These are phyloP conservation scores for Campoplex capitator DNA, from an alignment of 2,888 invertebrate genomes.

Conservation along the genomic window DNA sequence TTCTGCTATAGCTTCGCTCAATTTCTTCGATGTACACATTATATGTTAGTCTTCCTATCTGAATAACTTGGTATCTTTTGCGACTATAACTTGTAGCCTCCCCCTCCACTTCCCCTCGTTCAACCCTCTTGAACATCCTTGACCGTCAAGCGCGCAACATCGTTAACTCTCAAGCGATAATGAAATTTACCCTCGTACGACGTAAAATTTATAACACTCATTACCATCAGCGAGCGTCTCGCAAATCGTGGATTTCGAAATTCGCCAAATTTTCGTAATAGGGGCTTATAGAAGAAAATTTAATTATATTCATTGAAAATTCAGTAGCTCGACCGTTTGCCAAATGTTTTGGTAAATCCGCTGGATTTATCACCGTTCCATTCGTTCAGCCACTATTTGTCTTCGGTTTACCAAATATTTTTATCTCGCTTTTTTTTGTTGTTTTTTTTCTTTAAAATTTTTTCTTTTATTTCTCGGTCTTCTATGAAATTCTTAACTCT, in stretches of 20 bases:
- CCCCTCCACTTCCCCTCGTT: neutral
- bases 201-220: conserved; percentile 28
- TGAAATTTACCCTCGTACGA: conserved; percentile 27
- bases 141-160: conserved; percentile 20
- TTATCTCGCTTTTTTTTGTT: conserved; percentile 27
- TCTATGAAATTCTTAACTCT: conserved; percentile 41
- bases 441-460: neutral
- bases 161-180: conserved; percentile 35
- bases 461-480: conserved; percentile 8
- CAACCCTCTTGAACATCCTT: conserved; percentile 22
- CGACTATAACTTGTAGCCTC: neutral
- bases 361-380: neutral
- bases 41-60: neutral
- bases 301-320: conserved; percentile 31
- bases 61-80: conserved; percentile 3
- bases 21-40: conserved; percentile 29
- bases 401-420: conserved; percentile 54
- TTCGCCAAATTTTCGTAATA: neutral
- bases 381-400: conserved; percentile 34
- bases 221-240: conserved; percentile 26
- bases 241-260: conserved; percentile 22
- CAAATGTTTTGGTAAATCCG: conserved; percentile 36
- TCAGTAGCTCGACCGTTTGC: neutral
- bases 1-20: conserved; percentile 16
- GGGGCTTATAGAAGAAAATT: conserved; percentile 6